Percentiles rank a stretch among this genome's conserved stretches.
phyloP scores from a whole-genome alignment of 2,888 invertebrate species.

The Aphodius sticticus region DNA sequence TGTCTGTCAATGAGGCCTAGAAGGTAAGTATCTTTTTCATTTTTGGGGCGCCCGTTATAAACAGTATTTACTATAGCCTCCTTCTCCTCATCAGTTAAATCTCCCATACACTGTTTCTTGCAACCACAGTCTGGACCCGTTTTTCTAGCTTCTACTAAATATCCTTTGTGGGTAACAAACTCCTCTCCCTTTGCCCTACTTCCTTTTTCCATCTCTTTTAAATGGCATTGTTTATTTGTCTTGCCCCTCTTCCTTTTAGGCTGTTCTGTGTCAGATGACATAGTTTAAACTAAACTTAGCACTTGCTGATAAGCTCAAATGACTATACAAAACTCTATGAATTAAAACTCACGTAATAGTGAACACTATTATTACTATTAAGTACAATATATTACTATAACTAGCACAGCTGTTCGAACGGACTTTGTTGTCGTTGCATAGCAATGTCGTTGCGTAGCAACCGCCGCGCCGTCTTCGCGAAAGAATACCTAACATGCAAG shows the following conservation, averaged over 20 bases:
- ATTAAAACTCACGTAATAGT: conserved; percentile 1
- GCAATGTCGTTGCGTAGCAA: too few relatives aligned
- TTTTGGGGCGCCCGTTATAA: conserved; percentile 7
- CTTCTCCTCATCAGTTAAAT: background rate
- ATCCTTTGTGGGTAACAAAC: conserved; percentile 18
- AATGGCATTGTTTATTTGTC: conserved; percentile 9
- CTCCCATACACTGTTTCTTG: too few relatives aligned
- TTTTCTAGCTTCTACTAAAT: conserved; percentile 18
- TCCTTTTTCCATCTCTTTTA: conserved; percentile 8
- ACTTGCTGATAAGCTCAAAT: conserved; percentile 16
- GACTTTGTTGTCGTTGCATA: too few relatives aligned
- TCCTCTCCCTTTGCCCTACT: conserved; percentile 16
- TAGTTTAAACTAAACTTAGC: conserved; percentile 20
- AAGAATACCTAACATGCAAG: background rate
- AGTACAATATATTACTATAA: conserved; percentile 9
- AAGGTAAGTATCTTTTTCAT: conserved; percentile 18
- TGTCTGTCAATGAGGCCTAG: conserved; percentile 19
- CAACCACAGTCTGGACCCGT: conserved; percentile 14
- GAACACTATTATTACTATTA: conserved; percentile 5
- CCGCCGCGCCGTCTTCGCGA: background rate
- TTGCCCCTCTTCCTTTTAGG: conserved; percentile 19
- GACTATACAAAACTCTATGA: background rate
- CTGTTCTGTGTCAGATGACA: conserved; percentile 17
- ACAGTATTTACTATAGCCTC: background rate
- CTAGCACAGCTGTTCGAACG: too few relatives aligned